Base-by-base conservation (phyloP, 2,113 vertebrate species). In the Tachuris rubrigastra region DNA sequence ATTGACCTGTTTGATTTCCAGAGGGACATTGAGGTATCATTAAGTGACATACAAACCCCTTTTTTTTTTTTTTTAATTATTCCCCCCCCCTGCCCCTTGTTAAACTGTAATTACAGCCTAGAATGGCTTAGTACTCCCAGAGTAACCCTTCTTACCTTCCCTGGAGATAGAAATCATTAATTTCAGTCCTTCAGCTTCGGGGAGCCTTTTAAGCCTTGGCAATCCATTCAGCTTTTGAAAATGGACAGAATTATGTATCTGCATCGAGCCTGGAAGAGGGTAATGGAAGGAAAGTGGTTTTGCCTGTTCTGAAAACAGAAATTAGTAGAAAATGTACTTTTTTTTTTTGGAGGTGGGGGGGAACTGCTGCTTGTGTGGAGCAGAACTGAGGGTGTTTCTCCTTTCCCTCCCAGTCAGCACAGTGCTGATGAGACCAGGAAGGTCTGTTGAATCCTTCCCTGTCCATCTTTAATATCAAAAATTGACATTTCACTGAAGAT, bases 1-100 rank as follows among this genome's bases (percentile, higher is more conserved):
- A 99, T 99, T 85, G 99, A 99, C 98, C 98, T 99, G 95, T 99
- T 99, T 97, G 98, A 99, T 98, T 99, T 99, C 98, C 99, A 99
- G 98, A 99, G 99, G 97, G 99, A 99, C 93, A 99, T 99, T 58
- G 99, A 99, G 99, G 99, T 99, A 98, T 95, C 90, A 96, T 96
- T 95, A 93, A 95, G 86, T 94, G 89, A 68, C 94, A 89, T 68
- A 87, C 90, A 93, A 96, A 94, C 93, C 93, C 84, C 27, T 93
- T 97, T 68, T 97, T 90, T 97, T 19, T 35, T 5, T 31, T 12
- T 10, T 11, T 14, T 14, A n/a, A n/a, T n/a, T n/a, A n/a, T 8
- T 14, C 6, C 41, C 13, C 17, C 30, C n/a, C n/a, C n/a, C n/a
- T n/a, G n/a, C n/a, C n/a, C 24, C 90, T 89, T 75, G 59, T 94